Base-by-base conservation (phyloP, 2,797 vertebrate species). In the Agapornis canus region DNA sequence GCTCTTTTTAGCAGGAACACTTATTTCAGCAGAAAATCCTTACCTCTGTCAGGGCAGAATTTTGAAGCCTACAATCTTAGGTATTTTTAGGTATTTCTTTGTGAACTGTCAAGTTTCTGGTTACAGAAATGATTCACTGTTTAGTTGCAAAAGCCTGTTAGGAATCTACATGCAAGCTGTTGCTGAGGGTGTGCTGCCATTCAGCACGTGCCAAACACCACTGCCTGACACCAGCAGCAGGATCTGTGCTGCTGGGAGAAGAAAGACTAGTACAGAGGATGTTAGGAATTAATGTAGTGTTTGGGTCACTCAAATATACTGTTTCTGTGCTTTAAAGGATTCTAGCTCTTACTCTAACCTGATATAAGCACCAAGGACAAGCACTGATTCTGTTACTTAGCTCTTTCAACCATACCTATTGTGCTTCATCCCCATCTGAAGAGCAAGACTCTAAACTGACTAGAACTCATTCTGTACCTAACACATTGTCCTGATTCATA, bases 401-500 rank as follows among this genome's bases (percentile, higher is more conserved):
- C 12, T 59, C 32, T 86, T 65, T 64, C 32, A 70, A 17, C 29
- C 27, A 59, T 19, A n/a, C 27, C 15, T 37, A 13, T 51, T 39
- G 6, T 57, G 63, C 37, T 86, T 79, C n/a, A 27, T 19, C 29
- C 59, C 12, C 26, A 25, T 32, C 43, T 43, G 5, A 65, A 73
- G 6, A 82, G 16, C 29, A 85, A 72, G 26, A 51, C 23, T 42
- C 57, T 29, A 5, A 47, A 19, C 5, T 42, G 39, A 19, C 37
- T 56, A 17, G 15, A 61, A 42, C 29, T 86, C 48, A 19, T 20
- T 64, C 60, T 52, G 35, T 39, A 65, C 63, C 42, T 51, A 40
- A 13, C 0, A 0, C 8, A 0, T 27, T 64, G 40, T 20, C 39
- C 57, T 86, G 73, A 86, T 71, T 45, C n/a, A 21, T 3, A 68